Evolutionary conservation across 2,113 vertebrate genomes (phyloP).

Genomic region (Cololabis saira): DNA sequence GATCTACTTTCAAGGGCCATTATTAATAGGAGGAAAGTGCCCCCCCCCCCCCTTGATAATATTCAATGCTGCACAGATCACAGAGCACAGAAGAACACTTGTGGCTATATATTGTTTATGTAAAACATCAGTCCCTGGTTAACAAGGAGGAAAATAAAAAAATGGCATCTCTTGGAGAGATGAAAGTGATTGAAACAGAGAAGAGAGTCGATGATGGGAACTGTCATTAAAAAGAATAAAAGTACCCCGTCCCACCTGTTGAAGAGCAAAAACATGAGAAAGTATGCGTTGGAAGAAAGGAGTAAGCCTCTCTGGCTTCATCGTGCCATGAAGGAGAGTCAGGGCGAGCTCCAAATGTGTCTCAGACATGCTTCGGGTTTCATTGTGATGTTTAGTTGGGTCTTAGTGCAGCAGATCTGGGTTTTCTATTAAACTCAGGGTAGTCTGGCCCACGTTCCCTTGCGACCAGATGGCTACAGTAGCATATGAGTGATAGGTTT

Average conservation of each 20-base stretch:
- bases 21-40: constrained; percentile 2
- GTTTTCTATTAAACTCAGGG: constrained; percentile 52
- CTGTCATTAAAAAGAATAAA: constrained; percentile 55
- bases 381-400: constrained; percentile 59
- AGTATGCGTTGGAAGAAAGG: constrained; percentile 55
- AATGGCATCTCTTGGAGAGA: constrained; percentile 7
- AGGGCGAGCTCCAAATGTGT: constrained; percentile 67
- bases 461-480: constrained; percentile 45
- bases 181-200: constrained; percentile 26
- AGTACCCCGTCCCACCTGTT: constrained; percentile 38
- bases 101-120: not conserved
- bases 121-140: constrained; percentile 14
- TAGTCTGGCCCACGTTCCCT: constrained; percentile 33
- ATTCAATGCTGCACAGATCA: too few relatives aligned
- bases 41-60: not conserved
- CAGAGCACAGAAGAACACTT: not conserved
- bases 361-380: constrained; percentile 69
- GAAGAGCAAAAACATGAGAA: constrained; percentile 72
- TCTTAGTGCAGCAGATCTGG: constrained; percentile 43
- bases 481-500: constrained; percentile 37
- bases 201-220: constrained; percentile 56
- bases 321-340: constrained; percentile 41
- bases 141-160: constrained; percentile 18
- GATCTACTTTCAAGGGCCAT: not conserved
- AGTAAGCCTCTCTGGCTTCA: constrained; percentile 56